These are phyloP conservation scores for Ceratosolen solmsi DNA, from an alignment of 1,140 invertebrate genomes.

Conservation along the genomic window DNA sequence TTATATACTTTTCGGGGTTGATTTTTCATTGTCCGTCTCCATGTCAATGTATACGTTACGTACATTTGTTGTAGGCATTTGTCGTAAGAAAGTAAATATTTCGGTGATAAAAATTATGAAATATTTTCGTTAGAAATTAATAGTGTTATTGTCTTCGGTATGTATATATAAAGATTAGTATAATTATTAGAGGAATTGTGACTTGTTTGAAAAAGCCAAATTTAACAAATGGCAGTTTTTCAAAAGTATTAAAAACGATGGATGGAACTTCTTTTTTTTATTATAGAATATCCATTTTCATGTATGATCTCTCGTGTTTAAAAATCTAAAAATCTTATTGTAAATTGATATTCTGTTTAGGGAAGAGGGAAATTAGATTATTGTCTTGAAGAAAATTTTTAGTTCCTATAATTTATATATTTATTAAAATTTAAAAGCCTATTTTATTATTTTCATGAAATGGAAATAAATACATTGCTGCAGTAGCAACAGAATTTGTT, in stretches of 20 bases:
- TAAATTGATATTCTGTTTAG: background rate
- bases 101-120: too few relatives aligned
- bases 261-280: conserved; percentile 20
- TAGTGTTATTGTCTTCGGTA: too few relatives aligned
- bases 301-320: conserved; percentile 23
- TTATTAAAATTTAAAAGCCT: background rate
- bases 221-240: background rate
- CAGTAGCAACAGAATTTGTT: too few relatives aligned
- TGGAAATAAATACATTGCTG: too few relatives aligned
- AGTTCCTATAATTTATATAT: conserved; percentile 32
- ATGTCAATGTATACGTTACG: background rate
- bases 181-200: too few relatives aligned
- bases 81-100: too few relatives aligned
- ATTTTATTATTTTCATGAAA: background rate
- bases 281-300: conserved; percentile 36
- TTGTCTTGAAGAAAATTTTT: conserved; percentile 7
- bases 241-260: background rate
- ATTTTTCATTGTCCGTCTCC: background rate
- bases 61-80: background rate
- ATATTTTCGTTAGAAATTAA: too few relatives aligned
- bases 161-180: too few relatives aligned
- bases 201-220: background rate
- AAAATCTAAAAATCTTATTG: conserved; percentile 8
- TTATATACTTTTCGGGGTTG: conserved; percentile 78
- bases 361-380: background rate